These are phyloP conservation scores for Hypselothyrea guttata DNA, from an alignment of 2,888 invertebrate genomes.

Conservation along the genomic window DNA sequence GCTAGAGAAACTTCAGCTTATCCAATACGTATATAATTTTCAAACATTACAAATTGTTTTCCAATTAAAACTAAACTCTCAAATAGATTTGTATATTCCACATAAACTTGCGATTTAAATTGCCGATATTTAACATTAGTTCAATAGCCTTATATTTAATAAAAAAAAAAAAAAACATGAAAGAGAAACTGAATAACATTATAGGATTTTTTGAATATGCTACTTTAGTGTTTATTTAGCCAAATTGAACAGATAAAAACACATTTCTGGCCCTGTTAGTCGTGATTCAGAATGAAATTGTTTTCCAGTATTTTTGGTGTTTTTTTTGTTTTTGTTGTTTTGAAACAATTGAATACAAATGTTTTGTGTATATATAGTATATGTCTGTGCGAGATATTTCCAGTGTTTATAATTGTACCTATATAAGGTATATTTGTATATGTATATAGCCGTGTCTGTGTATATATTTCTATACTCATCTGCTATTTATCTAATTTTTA, in stretches of 20 bases:
- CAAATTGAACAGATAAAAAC: conserved; percentile 31
- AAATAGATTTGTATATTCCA: too few relatives aligned
- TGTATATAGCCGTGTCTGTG: conserved; percentile 5
- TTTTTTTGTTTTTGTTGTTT: too few relatives aligned
- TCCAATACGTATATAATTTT: too few relatives aligned
- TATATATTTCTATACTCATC: not conserved
- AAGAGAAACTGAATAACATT: too few relatives aligned
- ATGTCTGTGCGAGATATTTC: conserved; percentile 14
- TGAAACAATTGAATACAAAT: conserved; percentile 31
- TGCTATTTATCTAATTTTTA: conserved; percentile 6
- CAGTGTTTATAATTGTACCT: conserved; percentile 21
- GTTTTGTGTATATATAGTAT: conserved; percentile 13
- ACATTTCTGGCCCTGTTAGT: conserved; percentile 19
- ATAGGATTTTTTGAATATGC: not conserved
- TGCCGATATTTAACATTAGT: not conserved
- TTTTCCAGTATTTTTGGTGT: conserved; percentile 19
- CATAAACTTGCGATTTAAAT: not conserved
- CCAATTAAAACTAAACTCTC: too few relatives aligned
- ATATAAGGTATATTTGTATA: conserved; percentile 11
- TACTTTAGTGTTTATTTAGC: conserved; percentile 24
- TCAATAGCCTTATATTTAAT: not conserved
- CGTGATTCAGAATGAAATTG: conserved; percentile 30
- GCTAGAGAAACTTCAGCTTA: too few relatives aligned
- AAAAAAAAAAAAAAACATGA: not conserved
- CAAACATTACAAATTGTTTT: too few relatives aligned